Percentiles rank a stretch among this genome's conserved stretches.
phyloP scores from a whole-genome alignment of 37 sponge, comb jelly and placozoan species.

The Petrosia ficiformis region DNA sequence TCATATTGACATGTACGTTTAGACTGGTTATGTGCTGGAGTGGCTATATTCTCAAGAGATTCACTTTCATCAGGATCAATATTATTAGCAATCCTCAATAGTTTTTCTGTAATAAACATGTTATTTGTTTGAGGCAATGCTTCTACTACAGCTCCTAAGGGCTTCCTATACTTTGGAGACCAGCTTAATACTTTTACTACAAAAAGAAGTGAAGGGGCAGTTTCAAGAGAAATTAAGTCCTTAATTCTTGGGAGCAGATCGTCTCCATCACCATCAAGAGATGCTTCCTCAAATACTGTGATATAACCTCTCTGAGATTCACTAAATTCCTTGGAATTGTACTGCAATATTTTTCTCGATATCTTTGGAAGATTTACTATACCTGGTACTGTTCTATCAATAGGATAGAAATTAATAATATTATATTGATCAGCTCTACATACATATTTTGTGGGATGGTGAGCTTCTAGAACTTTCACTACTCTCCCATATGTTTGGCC shows the following conservation, averaged over 20 bases:
- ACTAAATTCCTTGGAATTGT: neutral
- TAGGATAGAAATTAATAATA: slow-evolving; percentile 48
- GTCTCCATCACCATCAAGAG: neutral
- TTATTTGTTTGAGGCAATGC: slow-evolving; percentile 5
- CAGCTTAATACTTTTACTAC: slow-evolving; percentile 43
- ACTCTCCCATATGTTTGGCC: slow-evolving; percentile 38
- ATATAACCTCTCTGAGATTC: neutral
- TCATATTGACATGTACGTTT: neutral
- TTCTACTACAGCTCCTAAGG: slow-evolving; percentile 16
- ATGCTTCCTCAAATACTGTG: slow-evolving; percentile 44
- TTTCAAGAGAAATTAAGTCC: slow-evolving; percentile 42
- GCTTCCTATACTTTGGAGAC: slow-evolving; percentile 17
- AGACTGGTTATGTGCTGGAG: neutral
- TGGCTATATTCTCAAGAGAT: neutral
- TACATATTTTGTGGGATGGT: slow-evolving; percentile 17
- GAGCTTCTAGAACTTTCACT: slow-evolving; percentile 16
- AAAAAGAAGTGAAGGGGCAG: slow-evolving; percentile 54
- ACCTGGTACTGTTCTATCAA: slow-evolving; percentile 45
- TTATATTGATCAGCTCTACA: slow-evolving; percentile 48
- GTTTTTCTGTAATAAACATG: slow-evolving; percentile 40
- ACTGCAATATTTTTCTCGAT: slow-evolving; percentile 5
- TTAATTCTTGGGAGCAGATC: slow-evolving; percentile 39
- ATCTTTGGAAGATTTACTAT: slow-evolving; percentile 60
- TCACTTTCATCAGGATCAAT: slow-evolving; percentile 5
- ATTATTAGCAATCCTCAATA: slow-evolving; percentile 22